Percentiles rank a stretch among this genome's conserved stretches.
Conservation (phyloP, 1,140 invertebrate genomes). For the Drosophila ironensis region DNA sequence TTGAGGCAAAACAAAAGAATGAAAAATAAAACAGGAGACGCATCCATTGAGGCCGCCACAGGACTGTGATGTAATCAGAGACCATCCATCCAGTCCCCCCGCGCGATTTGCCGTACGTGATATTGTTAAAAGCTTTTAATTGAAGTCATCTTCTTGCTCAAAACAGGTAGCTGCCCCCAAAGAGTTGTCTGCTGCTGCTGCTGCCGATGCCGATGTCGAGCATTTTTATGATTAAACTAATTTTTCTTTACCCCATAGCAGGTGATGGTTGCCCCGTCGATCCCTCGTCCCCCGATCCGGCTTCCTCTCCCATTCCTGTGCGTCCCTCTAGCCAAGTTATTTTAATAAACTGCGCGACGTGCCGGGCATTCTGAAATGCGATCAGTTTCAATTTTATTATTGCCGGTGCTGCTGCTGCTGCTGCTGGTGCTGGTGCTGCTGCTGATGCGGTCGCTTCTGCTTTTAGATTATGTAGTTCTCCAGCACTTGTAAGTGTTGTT, state of each 20-base stretch:
- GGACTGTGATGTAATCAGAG: constrained; percentile 72
- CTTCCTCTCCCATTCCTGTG: constrained; percentile 15
- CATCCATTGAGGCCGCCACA: constrained; percentile 53
- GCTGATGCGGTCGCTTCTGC: constrained; percentile 17
- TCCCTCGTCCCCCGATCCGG: background rate
- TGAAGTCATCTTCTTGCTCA: constrained; percentile 80
- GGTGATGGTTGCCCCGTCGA: constrained; percentile 56
- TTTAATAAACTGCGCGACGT: constrained; percentile 81
- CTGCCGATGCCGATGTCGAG: constrained; percentile 56
- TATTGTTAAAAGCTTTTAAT: constrained; percentile 82
- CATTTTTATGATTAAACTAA: constrained; percentile 82
- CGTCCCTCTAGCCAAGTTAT: constrained; percentile 67
- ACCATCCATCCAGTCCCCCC: background rate
- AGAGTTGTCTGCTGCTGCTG: constrained; percentile 30
- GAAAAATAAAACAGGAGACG: background rate
- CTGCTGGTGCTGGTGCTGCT: constrained; percentile 15
- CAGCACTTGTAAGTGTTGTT: constrained; percentile 77
- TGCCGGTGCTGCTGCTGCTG: constrained; percentile 23
- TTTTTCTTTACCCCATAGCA: constrained; percentile 78
- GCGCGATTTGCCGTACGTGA: constrained; percentile 75
- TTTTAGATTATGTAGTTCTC: constrained; percentile 72
- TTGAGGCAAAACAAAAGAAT: background rate
- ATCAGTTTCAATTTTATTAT: constrained; percentile 81
- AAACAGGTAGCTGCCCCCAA: constrained; percentile 76
- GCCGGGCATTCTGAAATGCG: constrained; percentile 69